These are phyloP conservation scores for Himalopsyche anomala DNA, from an alignment of 2,888 invertebrate species.

Conservation along the genomic window DNA sequence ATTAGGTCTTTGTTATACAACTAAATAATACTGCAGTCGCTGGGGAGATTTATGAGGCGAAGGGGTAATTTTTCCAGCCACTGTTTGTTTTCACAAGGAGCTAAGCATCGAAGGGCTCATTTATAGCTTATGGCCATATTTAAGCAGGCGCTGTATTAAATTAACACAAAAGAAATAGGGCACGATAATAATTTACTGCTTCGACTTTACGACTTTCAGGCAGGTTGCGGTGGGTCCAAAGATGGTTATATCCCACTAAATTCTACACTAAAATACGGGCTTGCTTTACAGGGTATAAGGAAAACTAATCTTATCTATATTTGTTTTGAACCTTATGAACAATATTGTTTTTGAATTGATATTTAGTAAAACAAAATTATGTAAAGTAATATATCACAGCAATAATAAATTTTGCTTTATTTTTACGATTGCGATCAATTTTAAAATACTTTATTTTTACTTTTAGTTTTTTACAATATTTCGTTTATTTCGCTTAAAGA, in stretches of 20 bases:
- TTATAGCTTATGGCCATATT: constrained; percentile 64
- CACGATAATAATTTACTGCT: constrained; percentile 12
- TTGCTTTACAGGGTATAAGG: too few relatives aligned
- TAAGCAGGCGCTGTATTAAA: constrained; percentile 46
- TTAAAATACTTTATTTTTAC: too few relatives aligned
- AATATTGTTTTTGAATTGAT: too few relatives aligned
- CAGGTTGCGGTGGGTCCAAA: constrained; percentile 13
- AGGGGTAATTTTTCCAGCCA: constrained; percentile 59
- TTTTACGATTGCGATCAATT: too few relatives aligned
- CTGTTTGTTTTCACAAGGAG: constrained; percentile 63
- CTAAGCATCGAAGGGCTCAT: constrained; percentile 53
- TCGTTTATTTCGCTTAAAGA: too few relatives aligned
- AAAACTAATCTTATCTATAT: too few relatives aligned
- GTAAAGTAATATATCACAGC: too few relatives aligned
- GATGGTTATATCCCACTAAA: not conserved
- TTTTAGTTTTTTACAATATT: too few relatives aligned
- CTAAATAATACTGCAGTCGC: constrained; percentile 62
- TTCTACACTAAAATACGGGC: too few relatives aligned
- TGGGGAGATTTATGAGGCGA: constrained; percentile 55
- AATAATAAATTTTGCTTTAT: too few relatives aligned
- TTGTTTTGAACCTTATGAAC: too few relatives aligned
- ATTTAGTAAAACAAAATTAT: too few relatives aligned
- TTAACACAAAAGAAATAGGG: constrained; percentile 60
- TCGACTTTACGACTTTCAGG: constrained; percentile 5
- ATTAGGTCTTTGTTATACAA: constrained; percentile 56